Conservation (phyloP, 2,113 vertebrate species). For the Gambusia affinis region DNA sequence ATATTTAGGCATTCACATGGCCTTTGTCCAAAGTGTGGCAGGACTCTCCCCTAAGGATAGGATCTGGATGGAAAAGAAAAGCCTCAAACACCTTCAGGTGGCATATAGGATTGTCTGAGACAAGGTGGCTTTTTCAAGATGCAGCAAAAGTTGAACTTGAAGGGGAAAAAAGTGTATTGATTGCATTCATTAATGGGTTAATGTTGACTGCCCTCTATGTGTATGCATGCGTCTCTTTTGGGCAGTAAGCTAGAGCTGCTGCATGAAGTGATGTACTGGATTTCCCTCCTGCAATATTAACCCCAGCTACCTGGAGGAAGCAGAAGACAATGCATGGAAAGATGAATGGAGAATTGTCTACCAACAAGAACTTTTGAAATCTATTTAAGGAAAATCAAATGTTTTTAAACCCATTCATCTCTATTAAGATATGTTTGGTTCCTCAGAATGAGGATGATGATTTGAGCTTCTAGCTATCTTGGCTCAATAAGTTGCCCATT, state of each 20-base stretch:
- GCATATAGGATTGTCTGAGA: too few relatives aligned
- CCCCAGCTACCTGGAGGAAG: not conserved
- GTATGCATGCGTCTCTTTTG: too few relatives aligned
- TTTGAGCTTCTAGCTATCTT: constrained; percentile 38
- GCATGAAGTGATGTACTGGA: not conserved
- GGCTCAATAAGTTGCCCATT: constrained; percentile 32
- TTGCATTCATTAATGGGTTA: too few relatives aligned
- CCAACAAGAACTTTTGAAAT: not conserved
- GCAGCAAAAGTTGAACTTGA: too few relatives aligned
- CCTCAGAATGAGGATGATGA: constrained; percentile 14
- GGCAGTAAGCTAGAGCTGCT: not conserved
- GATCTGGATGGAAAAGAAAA: too few relatives aligned
- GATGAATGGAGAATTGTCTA: not conserved
- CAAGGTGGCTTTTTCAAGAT: too few relatives aligned
- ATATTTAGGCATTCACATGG: too few relatives aligned
- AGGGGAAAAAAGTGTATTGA: too few relatives aligned
- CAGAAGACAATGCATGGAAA: not conserved
- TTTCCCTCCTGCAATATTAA: not conserved
- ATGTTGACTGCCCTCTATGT: too few relatives aligned
- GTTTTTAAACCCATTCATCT: not conserved
- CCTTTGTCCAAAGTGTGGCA: too few relatives aligned
- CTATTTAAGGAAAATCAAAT: not conserved
- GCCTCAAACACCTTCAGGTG: too few relatives aligned
- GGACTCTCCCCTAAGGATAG: too few relatives aligned
- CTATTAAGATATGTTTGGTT: not conserved